These are phyloP conservation scores for Tonatia bakeri DNA, from an alignment of 2,113 vertebrate species.

Conservation along the genomic window DNA sequence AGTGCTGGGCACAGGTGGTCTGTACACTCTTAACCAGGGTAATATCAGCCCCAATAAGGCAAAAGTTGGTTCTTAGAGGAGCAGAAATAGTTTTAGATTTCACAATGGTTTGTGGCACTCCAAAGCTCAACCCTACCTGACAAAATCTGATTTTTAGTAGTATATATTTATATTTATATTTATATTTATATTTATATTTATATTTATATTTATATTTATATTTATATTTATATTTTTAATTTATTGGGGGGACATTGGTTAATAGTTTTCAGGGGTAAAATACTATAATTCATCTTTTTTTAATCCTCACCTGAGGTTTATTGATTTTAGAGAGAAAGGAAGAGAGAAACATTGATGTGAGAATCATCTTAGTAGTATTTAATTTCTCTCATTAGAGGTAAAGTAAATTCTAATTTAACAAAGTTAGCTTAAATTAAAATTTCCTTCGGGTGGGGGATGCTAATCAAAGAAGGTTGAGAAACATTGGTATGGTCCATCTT, in stretches of 20 bases:
- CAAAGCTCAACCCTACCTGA: not conserved
- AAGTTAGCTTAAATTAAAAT: not conserved
- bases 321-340: too few species aligned
- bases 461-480: not conserved
- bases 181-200: too few species aligned
- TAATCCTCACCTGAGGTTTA: too few species aligned
- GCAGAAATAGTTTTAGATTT: not conserved
- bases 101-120: not conserved
- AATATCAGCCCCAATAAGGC: too few species aligned
- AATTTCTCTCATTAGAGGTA: not conserved
- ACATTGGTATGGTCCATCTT: not conserved
- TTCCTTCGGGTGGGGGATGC: not conserved
- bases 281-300: too few species aligned
- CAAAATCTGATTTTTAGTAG: not conserved
- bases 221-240: too few species aligned
- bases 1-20: not conserved
- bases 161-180: not conserved
- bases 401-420: not conserved
- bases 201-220: too few species aligned
- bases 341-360: too few species aligned
- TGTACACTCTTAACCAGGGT: not conserved
- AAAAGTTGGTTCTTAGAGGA: not conserved
- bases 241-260: too few species aligned
- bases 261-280: too few species aligned
- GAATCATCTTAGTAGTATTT: not conserved